Base-by-base conservation (phyloP, 2,888 invertebrate species). In the Stenodera caucasica region DNA sequence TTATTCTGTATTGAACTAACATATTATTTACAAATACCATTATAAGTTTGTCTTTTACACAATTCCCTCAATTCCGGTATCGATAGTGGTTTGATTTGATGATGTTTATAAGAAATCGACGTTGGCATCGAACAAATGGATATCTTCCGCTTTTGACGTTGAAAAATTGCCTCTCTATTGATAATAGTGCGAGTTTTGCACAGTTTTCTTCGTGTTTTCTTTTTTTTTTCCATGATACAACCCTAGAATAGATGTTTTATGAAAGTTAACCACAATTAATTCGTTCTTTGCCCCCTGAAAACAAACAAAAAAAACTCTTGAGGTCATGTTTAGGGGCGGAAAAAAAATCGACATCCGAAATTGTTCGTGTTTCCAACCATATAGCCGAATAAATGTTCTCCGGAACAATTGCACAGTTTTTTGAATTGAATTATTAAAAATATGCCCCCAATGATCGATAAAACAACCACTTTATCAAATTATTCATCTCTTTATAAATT, bases 111-210 rank as follows among this genome's bases (percentile, higher is more conserved):
- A 11, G 51, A 21, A 26, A 26, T n/a, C n/a, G n/a, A n/a, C n/a
- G n/a, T 52, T 52, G 32, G 30, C 52, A 35, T 51, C 33, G 32
- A 35, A 53, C 35, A 35, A n/a, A 53, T 30, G 18, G 35, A 30
- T 53, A 33, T 32, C 53, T 33, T 53, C n/a, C 30, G 51, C 7
- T 51, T 12, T 32, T 35, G 53, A 35, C 33, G n/a, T 53, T 30
- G 23, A 53, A 33, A 26, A 51, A 51, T 51, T 51, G 18, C 51
- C 15, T 53, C n/a, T 45, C 9, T 45, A 35, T 5, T 30, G 33
- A 53, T 18, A 53, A 53, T 53, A 23, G 53, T 30, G 35, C 11
- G 53, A 30, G 18, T 33, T 35, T 53, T 18, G 8, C 14, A 33
- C 53, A 53, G n/a, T 53, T 53, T 33, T 21, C 33, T 14, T 29